Base-by-base conservation (phyloP, 2,888 invertebrate species). In the Leistus spinibarbis region DNA sequence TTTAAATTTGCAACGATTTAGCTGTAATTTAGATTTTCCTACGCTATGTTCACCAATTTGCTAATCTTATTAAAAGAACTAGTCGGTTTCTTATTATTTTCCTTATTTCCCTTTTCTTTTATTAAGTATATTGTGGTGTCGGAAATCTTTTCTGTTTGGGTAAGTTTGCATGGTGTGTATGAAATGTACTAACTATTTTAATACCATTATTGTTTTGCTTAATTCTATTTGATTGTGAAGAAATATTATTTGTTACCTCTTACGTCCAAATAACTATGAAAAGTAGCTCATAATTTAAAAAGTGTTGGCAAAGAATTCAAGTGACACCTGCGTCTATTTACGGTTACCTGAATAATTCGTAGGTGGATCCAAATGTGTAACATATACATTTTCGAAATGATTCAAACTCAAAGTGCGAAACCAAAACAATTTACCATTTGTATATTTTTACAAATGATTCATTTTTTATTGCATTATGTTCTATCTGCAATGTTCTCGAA, bases 311-410 rank as follows among this genome's bases (percentile, higher is more conserved):
- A 57, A 60, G 65, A 20, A 62, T 23, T 27, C 22, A 73, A 73
- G 23, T 73, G 73, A 73, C 73, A 73, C 73, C 73, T 73, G 73
- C 57, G 54, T 73, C 73, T 73, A 73, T 73, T 73, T 73, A 57
- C 24, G 27, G 27, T 27, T 65, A 73, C 73, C 73, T 73, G 73
- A 67, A 54, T 67, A 40, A 60, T 53, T 66, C 67, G 66, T 67
- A 67, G 67, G 67, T 73, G 73, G 67, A 20, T 54, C 40, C 40
- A 63, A 53, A 54, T 67, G 66, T 67, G 53, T n/a, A n/a, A n/a
- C n/a, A 66, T 24, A 72, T 72, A n/a, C 64, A 64, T 63, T 56
- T 57, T 57, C 16, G 22, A 63, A 65, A 53, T 73, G 73, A 73
- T 73, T 73, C 73, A 73, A 67, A 62, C 57, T 70, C 40, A 40